Percentiles rank a stretch among this genome's conserved stretches.
These are phyloP conservation scores for Sakesphorus luctuosus DNA, from an alignment of 2,113 vertebrate genomes.

Conservation along the genomic window DNA sequence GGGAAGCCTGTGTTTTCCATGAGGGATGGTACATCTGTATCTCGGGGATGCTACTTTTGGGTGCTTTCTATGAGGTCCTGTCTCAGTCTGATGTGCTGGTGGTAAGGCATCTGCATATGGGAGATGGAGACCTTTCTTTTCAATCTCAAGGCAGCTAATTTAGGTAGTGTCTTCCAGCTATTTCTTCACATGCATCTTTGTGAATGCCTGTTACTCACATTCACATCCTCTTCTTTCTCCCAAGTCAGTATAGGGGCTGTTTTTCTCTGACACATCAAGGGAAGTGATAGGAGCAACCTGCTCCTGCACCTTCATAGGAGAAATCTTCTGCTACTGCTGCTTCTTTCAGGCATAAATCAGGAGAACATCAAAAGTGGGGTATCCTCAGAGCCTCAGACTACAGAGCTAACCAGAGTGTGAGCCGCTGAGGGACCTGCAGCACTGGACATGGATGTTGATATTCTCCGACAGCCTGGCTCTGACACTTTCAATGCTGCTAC, in stretches of 20 bases:
- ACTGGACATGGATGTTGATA: not conserved
- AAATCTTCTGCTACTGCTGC: not conserved
- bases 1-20: not conserved
- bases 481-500: not conserved
- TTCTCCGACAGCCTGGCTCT: not conserved
- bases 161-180: not conserved
- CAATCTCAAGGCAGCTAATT: not conserved
- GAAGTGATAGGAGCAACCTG: not conserved
- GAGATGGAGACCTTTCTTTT: not conserved
- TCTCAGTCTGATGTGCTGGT: not conserved
- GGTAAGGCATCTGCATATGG: not conserved
- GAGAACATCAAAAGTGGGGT: not conserved
- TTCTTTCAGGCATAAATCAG: not conserved
- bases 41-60: not conserved
- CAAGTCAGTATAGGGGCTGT: not conserved
- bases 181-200: not conserved
- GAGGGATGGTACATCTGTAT: not conserved
- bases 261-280: not conserved
- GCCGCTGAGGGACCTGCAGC: fast-evolving
- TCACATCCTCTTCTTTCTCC: not conserved
- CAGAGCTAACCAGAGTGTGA: fast-evolving
- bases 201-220: not conserved
- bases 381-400: not conserved
- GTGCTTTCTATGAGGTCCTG: not conserved
- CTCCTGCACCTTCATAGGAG: not conserved